Evolutionary conservation across 2,797 vertebrate genomes (phyloP), one percentile per base, ranked within the genome.

Genomic region (Strix occidentalis): DNA sequence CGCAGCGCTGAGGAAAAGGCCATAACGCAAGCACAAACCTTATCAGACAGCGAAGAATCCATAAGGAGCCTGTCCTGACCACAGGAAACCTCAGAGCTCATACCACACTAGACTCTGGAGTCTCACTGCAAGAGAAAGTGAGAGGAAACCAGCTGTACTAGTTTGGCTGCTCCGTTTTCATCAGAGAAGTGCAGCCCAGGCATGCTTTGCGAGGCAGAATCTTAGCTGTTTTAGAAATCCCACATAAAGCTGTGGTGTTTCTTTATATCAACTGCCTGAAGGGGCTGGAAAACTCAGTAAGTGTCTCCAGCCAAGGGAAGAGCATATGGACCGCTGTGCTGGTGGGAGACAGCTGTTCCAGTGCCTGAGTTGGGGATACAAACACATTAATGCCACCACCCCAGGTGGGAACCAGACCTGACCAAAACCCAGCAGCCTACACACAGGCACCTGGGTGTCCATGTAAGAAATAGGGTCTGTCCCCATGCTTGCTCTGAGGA

Each of bases 81-180:
- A 54, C 63, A 82, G 75, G 50, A 83, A 85, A 76, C n/a, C 48
- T 77, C 78, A 77, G 54, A 20, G 82, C 48, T 91, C 39, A 54
- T 37, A 14, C 28, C 9, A 3, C 16, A 33, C 35, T 41, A 65
- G 70, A 54, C 51, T 69, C 74, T 63, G 43, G 29, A 87, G 51
- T n/a, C 48, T 70, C 0, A 5, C 21, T 74, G 58, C 17, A 56
- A 37, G 33, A 89, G 35, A 84, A 69, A 82, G 46, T 2, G 3
- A 82, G 28, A 80, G 41, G 39, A 90, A 95, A 90, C 75, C 68
- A 80, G 53, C 79, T 89, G 70, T 91, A 81, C 89, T 37, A n/a
- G 71, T 68, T 33, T 26, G 45, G 51, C 48, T 77, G 54, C 60
- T 80, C 17, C 17, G 0, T 84, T 87, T 53, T 50, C 64, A 54